These are phyloP conservation scores for Aplodontia rufa DNA, from an alignment of 2,113 vertebrate genomes.

Conservation along the genomic window DNA sequence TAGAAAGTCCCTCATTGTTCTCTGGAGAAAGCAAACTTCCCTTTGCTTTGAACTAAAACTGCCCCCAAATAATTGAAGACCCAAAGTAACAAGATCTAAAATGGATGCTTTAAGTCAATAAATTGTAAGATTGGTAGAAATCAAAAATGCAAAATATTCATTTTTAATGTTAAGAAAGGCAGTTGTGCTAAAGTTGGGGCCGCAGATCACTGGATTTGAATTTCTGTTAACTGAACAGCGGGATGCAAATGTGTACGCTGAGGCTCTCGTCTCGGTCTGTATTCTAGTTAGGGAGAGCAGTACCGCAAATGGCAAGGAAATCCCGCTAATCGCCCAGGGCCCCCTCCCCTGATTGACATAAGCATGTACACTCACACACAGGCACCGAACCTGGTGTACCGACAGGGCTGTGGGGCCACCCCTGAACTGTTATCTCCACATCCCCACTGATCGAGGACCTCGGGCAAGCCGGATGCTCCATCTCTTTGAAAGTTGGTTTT, in stretches of 20 bases:
- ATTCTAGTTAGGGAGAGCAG: background rate
- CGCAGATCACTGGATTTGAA: background rate
- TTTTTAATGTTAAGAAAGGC: constrained; percentile 14
- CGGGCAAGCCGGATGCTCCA: background rate
- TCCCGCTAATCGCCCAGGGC: background rate
- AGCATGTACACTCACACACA: background rate
- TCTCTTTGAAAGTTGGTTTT: background rate
- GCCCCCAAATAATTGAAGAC: background rate
- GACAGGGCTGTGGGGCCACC: no score
- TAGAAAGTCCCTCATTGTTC: background rate
- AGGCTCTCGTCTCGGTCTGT: background rate
- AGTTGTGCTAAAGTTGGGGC: background rate
- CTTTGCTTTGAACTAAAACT: constrained; percentile 27
- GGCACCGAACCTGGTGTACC: background rate
- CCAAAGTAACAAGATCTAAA: background rate
- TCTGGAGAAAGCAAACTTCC: constrained; percentile 4
- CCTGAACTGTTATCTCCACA: background rate
- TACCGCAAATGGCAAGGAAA: background rate
- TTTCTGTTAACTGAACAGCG: background rate
- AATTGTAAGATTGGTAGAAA: background rate
- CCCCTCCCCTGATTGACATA: background rate
- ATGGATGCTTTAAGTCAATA: background rate
- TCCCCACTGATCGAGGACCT: background rate
- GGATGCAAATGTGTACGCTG: background rate
- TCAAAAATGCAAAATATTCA: background rate